Evolutionary conservation across 1,140 invertebrate genomes (phyloP).

Genomic region (Platorchestia sp.): DNA sequence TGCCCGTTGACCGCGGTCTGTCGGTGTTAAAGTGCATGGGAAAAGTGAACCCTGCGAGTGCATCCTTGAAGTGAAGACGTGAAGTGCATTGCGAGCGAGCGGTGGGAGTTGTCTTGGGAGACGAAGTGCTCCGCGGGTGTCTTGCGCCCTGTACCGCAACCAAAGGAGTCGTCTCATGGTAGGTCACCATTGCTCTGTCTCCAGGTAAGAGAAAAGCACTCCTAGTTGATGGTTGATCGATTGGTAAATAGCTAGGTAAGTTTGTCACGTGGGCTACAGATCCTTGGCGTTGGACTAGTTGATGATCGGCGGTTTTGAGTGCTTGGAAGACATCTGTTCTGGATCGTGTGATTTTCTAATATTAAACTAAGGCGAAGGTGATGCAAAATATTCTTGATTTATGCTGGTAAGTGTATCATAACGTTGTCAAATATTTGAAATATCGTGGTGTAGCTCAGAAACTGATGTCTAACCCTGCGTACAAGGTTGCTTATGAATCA

Average conservation of each 20-base stretch:
- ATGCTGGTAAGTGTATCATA: background rate
- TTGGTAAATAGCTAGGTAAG: background rate
- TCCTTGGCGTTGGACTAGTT: background rate
- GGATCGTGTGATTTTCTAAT: background rate
- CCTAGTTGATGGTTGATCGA: background rate
- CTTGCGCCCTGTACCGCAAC: background rate
- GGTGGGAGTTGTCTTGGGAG: background rate
- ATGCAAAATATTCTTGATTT: background rate
- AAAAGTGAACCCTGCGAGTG: background rate
- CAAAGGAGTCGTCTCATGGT: slow-evolving; percentile 4
- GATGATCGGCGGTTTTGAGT: background rate
- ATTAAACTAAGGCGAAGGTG: background rate
- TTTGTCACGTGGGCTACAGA: background rate
- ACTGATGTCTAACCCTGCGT: background rate
- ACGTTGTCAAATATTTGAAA: background rate
- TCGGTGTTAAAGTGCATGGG: slow-evolving; percentile 10
- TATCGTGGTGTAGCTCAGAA: background rate
- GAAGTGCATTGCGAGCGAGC: background rate
- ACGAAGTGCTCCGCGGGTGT: background rate
- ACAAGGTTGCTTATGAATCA: background rate
- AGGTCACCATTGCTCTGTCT: slow-evolving; percentile 18
- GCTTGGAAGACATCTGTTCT: background rate
- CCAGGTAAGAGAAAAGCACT: slow-evolving; percentile 1
- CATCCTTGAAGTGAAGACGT: background rate
- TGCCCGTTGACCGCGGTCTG: background rate